These are phyloP conservation scores for Anguilla japonica DNA, from an alignment of 2,113 vertebrate species.

Conservation along the genomic window DNA sequence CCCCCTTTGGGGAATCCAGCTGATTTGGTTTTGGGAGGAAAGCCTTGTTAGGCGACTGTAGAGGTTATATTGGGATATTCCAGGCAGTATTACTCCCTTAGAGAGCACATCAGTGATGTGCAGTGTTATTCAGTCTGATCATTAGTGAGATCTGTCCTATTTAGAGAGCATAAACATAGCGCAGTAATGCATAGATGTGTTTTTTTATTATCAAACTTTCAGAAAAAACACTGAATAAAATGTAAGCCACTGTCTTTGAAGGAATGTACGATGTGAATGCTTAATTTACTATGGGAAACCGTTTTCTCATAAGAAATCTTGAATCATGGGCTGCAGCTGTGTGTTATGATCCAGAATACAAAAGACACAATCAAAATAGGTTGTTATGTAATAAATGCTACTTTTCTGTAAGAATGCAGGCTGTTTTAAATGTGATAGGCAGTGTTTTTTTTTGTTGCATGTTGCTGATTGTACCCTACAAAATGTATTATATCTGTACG, in stretches of 20 bases:
- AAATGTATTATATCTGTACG: too few species aligned
- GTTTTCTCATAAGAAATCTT: neutral
- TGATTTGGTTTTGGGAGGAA: neutral
- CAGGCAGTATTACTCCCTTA: neutral
- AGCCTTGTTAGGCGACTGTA: neutral
- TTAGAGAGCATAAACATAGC: neutral
- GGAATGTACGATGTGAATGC: neutral
- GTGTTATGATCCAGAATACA: too few species aligned
- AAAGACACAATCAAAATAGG: too few species aligned
- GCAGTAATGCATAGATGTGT: neutral
- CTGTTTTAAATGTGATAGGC: too few species aligned
- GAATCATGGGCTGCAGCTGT: neutral
- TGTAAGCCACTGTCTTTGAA: neutral
- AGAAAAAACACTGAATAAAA: neutral
- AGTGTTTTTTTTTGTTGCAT: too few species aligned
- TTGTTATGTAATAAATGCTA: too few species aligned
- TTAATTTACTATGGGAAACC: neutral
- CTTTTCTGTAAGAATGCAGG: too few species aligned
- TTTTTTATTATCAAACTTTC: neutral
- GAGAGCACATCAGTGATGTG: neutral
- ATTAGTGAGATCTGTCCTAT: constrained; percentile 1
- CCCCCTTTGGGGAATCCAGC: neutral
- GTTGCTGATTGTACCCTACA: too few species aligned
- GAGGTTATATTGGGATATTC: constrained; percentile 1
- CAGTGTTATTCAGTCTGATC: neutral